Percentiles rank a stretch among this genome's conserved stretches.
These are phyloP conservation scores for Malacoraja senta DNA, from an alignment of 2,797 vertebrate species.

Conservation along the genomic window DNA sequence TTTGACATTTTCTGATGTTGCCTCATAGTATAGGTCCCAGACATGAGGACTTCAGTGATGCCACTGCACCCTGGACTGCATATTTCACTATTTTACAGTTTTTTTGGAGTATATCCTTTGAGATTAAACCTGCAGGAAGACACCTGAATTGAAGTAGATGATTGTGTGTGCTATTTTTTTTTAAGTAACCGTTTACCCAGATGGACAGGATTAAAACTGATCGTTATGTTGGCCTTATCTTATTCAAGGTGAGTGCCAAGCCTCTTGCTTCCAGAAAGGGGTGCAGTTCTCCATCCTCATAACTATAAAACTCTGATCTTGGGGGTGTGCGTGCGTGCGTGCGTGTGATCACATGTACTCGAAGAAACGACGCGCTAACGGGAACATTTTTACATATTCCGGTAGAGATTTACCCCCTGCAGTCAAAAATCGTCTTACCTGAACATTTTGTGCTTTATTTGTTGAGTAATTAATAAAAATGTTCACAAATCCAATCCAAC, in stretches of 20 bases:
- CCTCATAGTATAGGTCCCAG: too few species aligned
- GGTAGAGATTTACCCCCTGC: too few species aligned
- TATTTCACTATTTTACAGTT: not conserved
- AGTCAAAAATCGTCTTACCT: too few species aligned
- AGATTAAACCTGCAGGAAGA: not conserved
- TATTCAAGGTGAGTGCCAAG: not conserved
- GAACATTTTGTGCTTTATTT: too few species aligned
- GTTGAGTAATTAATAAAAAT: too few species aligned
- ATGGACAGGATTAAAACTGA: not conserved
- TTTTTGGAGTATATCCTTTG: not conserved
- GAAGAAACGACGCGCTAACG: too few species aligned
- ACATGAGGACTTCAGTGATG: not conserved
- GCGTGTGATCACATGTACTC: too few species aligned
- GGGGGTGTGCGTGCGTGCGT: too few species aligned
- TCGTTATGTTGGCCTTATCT: not conserved
- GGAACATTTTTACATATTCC: too few species aligned
- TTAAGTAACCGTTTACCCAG: not conserved
- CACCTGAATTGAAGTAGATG: not conserved
- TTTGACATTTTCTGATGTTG: too few species aligned
- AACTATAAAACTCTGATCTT: too few species aligned
- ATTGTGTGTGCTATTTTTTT: not conserved
- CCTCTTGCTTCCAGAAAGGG: not conserved
- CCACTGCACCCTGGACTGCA: not conserved
- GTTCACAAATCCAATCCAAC: too few species aligned
- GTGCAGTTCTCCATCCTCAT: not conserved